Conservation (phyloP, 2,888 invertebrate species). For the Sminthurinus aureus region DNA sequence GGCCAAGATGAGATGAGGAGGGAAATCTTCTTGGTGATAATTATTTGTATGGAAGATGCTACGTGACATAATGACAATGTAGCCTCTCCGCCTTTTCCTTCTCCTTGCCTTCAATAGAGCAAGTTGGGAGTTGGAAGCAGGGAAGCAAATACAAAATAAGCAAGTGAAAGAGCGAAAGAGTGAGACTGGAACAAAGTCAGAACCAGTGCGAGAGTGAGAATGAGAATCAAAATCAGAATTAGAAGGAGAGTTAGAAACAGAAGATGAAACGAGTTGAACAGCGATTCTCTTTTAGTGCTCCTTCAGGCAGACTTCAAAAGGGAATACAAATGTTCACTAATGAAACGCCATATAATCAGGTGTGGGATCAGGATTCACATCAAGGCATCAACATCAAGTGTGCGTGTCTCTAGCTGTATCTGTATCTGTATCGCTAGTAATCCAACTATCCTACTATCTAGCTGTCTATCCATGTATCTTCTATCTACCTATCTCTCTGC, state of each 20-base stretch:
- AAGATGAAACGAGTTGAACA: conserved; percentile 20
- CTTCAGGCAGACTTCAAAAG: conserved; percentile 20
- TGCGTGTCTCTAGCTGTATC: not conserved
- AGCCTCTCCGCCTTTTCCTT: not conserved
- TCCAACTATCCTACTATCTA: not conserved
- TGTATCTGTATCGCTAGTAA: not conserved
- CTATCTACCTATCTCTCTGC: not conserved
- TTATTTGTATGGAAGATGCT: conserved; percentile 17
- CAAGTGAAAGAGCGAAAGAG: not conserved
- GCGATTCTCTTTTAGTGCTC: conserved; percentile 17
- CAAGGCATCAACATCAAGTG: not conserved
- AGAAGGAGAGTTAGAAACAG: not conserved
- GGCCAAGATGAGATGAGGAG: not conserved
- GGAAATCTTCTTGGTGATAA: not conserved
- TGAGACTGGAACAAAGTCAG: not conserved
- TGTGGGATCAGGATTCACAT: conserved; percentile 18
- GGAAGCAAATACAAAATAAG: too few relatives aligned
- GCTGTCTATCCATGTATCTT: not conserved
- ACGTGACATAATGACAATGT: conserved; percentile 18
- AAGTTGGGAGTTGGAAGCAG: not conserved
- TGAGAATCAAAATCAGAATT: not conserved
- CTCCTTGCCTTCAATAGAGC: not conserved
- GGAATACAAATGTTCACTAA: conserved; percentile 19
- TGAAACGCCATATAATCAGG: conserved; percentile 22
- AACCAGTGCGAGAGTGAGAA: not conserved